Percentiles rank a stretch among this genome's conserved stretches.
These are phyloP conservation scores for Amblyopsis rosae DNA, from an alignment of 2,113 vertebrate species.

Conservation along the genomic window DNA sequence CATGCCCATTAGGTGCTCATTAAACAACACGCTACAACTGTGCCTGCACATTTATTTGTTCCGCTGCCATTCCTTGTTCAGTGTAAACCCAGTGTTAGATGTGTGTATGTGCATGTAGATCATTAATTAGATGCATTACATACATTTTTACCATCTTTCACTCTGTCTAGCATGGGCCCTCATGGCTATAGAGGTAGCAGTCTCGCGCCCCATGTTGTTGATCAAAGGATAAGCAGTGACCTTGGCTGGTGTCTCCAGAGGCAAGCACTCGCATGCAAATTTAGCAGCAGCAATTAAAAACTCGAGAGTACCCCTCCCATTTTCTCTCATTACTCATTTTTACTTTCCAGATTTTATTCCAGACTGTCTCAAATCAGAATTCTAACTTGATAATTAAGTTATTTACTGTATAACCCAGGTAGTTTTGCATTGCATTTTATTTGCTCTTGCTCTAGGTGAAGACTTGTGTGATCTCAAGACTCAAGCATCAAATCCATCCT, in stretches of 20 bases:
- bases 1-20: too few species aligned
- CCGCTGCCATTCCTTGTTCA: too few species aligned
- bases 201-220: slow-evolving; percentile 8
- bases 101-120: not conserved
- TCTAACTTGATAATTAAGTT: too few species aligned
- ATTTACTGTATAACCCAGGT: too few species aligned
- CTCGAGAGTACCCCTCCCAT: not conserved
- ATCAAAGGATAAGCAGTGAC: slow-evolving; percentile 29
- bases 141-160: not conserved
- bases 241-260: slow-evolving; percentile 29
- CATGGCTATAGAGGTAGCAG: not conserved
- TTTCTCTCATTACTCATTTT: not conserved
- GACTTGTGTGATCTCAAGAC: not conserved
- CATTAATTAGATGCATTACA: not conserved
- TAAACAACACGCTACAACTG: too few species aligned
- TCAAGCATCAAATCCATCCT: not conserved
- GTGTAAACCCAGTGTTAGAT: not conserved
- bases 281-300: slow-evolving; percentile 33
- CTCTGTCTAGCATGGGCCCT: slow-evolving; percentile 4
- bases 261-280: slow-evolving; percentile 2
- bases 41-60: too few species aligned
- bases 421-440: not conserved
- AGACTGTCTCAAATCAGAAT: not conserved
- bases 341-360: not conserved
- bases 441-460: not conserved